Conservation (phyloP, 2,113 vertebrate species). For the Ploceus nigricollis region DNA sequence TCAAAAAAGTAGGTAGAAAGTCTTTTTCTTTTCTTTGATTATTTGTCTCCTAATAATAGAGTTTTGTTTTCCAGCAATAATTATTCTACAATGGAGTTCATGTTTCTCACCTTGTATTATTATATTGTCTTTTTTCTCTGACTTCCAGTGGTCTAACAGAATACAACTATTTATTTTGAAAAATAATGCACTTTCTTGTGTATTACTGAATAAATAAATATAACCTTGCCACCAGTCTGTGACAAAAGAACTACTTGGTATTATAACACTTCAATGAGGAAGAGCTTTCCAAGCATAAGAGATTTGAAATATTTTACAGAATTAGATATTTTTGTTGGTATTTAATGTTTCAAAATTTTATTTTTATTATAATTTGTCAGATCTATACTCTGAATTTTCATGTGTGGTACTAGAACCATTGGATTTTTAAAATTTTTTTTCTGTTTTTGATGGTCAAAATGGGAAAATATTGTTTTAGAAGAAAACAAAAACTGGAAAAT, state of each 20-base stretch:
- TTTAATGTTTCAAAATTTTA: not conserved
- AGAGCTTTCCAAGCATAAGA: not conserved
- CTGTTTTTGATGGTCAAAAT: not conserved
- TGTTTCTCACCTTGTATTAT: not conserved
- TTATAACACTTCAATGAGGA: not conserved
- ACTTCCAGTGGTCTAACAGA: not conserved
- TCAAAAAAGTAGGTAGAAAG: not conserved
- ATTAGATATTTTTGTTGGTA: not conserved
- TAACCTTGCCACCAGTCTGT: not conserved
- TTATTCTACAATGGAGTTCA: not conserved
- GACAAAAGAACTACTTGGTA: not conserved
- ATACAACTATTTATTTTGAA: not conserved
- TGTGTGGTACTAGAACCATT: not conserved
- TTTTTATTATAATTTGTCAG: not conserved
- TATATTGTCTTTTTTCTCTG: not conserved
- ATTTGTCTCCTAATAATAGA: not conserved
- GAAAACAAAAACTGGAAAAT: not conserved
- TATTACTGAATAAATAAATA: not conserved
- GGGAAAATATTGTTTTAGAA: not conserved
- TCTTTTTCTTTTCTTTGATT: not conserved
- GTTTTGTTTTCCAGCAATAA: not conserved
- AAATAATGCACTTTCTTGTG: not conserved
- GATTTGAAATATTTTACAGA: not conserved
- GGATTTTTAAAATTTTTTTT: not conserved
- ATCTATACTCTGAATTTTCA: not conserved